Base-by-base conservation (phyloP, 1,140 invertebrate species). In the Drosophila burlai region DNA sequence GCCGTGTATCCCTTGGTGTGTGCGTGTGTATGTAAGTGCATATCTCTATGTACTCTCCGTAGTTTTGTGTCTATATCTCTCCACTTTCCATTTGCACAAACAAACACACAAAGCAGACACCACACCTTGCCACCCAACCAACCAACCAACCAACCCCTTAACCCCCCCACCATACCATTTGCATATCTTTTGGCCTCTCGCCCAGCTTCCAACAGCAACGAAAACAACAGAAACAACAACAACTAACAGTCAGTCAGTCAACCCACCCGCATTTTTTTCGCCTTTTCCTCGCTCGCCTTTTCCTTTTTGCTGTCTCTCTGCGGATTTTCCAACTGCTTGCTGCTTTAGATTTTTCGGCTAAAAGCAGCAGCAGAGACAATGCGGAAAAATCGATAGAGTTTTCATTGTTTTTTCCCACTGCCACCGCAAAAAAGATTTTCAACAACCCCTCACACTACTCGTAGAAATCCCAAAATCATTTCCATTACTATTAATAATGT, bases 341-440 rank as follows among this genome's bases (percentile, higher is more conserved):
- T 84, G 89, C 81, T 87, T 87, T 87, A 84, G 68, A 89, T 84
- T 84, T 83, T 81, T 89, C 62, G 81, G 78, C 61, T 68, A 75
- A 83, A 87, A 67, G 77, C 84, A 71, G 62, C 69, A 18, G 15
- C 49, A 34, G 50, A 89, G 85, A 90, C 85, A 89, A 79, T 84
- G 85, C 85, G 84, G 84, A 89, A 89, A 87, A 89, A 89, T 89
- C 84, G 84, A 89, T 89, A 89, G 65, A 83, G 85, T 89, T 81
- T 57, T 69, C 85, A 81, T 89, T 87, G 78, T 89, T 83, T 86
- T 81, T 87, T 69, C 63, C 59, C 45, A 62, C 49, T 67, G 49
- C 61, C 43, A 21, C 67, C 26, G 47, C 34, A 46, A 15, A 54
- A 36, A 69, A 89, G 75, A 74, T 76, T 83, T 74, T 89, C 59